Evolutionary conservation across 1,140 invertebrate genomes (phyloP), one percentile per base, ranked within the genome.

Genomic region (Dendroctonus ponderosae): DNA sequence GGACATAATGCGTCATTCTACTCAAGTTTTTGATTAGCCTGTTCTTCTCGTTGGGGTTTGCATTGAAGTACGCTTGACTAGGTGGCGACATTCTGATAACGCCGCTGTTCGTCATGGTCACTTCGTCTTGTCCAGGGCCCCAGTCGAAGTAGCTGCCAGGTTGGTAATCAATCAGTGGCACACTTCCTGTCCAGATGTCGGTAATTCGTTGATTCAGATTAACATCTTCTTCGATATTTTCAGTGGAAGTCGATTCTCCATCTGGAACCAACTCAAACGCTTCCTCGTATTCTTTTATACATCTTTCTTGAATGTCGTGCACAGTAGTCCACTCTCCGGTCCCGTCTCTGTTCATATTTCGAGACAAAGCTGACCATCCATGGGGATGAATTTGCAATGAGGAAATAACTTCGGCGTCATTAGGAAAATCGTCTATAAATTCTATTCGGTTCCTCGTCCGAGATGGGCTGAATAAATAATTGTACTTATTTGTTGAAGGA

Each of bases 291-390:
- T 84, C 84, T 64, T 79, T 79, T 0, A 77, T 69, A 42, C 84
- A 81, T n/a, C 80, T 75, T 44, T 87, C 85, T 79, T 94, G 92
- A 61, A 97, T 94, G 76, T 96, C 93, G 79, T 97, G 94, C 26
- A 97, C 86, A 78, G 92, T 94, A 3, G 92, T 95, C 92, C 92
- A 96, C 89, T 96, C 93, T 50, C 91, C 90, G 71, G 85, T 86
- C 76, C 96, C 92, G 75, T 92, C 88, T 67, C 86, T 86, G 71
- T 89, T 93, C 15, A 94, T 89, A 80, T 96, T 96, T 65, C 94
- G 84, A 40, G 92, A 93, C 37, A 95, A 78, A 8, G 90, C 90
- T 79, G 90, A 92, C 90, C 93, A 95, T 3, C 93, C 93, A 74
- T 94, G 88, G 5, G 94, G 94, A 82, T 97, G 94, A 68, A 97